phyloP scores from a whole-genome alignment of 1,140 invertebrate genomes.

The Caenorhabditis remanei region DNA sequence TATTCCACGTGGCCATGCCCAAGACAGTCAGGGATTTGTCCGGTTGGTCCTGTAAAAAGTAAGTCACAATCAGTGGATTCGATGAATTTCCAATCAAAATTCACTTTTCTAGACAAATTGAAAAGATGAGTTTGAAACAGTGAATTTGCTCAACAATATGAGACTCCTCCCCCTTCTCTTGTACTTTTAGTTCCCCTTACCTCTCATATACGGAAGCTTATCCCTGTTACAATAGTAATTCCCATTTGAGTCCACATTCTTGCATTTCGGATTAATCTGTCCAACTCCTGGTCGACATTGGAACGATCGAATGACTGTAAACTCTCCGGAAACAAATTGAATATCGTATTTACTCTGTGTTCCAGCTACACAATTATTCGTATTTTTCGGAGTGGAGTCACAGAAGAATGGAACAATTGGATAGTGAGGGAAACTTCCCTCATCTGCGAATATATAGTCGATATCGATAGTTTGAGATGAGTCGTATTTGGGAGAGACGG shows the following conservation, averaged over 20 bases:
- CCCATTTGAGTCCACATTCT: neutral
- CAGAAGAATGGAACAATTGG: conserved; percentile 40
- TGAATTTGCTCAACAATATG: too few species aligned
- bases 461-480: conserved; percentile 19
- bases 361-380: neutral
- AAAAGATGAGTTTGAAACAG: too few species aligned
- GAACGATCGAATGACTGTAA: conserved; percentile 35
- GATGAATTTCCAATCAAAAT: too few species aligned
- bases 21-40: conserved; percentile 21
- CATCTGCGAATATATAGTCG: conserved; percentile 33
- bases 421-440: conserved; percentile 34
- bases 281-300: conserved; percentile 32
- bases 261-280: conserved; percentile 29
- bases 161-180: too few species aligned
- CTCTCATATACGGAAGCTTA: conserved; percentile 39
- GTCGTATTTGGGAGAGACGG: conserved; percentile 9
- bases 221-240: conserved; percentile 33
- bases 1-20: conserved; percentile 45
- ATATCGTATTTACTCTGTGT: conserved; percentile 10
- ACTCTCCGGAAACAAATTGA: conserved; percentile 23
- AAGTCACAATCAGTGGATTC: too few species aligned
- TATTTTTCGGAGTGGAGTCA: neutral
- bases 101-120: neutral
- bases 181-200: neutral
- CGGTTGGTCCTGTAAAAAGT: conserved; percentile 43